These are phyloP conservation scores for Acomys russatus DNA, from an alignment of 2,797 vertebrate species.

Conservation along the genomic window DNA sequence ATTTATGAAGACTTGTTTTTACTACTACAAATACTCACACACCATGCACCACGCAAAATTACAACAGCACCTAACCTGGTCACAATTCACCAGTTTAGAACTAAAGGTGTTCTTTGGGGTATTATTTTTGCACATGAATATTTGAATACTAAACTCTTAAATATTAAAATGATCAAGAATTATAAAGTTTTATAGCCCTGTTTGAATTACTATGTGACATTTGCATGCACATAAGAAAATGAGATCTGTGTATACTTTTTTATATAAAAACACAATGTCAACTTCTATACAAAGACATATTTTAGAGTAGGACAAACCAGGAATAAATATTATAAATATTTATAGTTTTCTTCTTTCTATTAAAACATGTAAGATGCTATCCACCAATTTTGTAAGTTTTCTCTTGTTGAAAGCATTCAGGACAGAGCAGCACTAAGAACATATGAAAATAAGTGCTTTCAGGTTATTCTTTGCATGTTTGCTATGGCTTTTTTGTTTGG, in stretches of 20 bases:
- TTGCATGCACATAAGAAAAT: constrained; percentile 9
- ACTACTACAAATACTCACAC: neutral
- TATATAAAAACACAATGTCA: constrained; percentile 40
- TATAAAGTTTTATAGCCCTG: neutral
- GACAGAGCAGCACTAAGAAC: neutral
- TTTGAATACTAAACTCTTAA: constrained; percentile 27
- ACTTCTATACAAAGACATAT: constrained; percentile 41
- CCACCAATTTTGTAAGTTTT: neutral
- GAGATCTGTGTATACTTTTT: constrained; percentile 33
- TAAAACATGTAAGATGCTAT: neutral
- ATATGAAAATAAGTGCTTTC: constrained; percentile 46
- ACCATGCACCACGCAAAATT: neutral
- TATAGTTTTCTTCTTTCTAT: neutral
- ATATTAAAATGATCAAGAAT: constrained; percentile 40
- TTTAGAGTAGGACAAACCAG: constrained; percentile 45
- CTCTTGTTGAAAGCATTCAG: neutral
- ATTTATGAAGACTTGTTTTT: constrained; percentile 1
- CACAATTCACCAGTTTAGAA: neutral
- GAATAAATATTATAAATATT: constrained; percentile 41
- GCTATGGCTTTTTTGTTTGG: neutral
- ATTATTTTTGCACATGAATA: constrained; percentile 3
- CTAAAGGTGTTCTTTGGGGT: neutral
- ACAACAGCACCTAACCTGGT: neutral
- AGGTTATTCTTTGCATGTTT: neutral
- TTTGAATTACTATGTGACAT: constrained; percentile 60